Percentiles rank a stretch among this genome's conserved stretches.
phyloP scores from a whole-genome alignment of 1,140 invertebrate species.

The Dufourea novaeangliae region DNA sequence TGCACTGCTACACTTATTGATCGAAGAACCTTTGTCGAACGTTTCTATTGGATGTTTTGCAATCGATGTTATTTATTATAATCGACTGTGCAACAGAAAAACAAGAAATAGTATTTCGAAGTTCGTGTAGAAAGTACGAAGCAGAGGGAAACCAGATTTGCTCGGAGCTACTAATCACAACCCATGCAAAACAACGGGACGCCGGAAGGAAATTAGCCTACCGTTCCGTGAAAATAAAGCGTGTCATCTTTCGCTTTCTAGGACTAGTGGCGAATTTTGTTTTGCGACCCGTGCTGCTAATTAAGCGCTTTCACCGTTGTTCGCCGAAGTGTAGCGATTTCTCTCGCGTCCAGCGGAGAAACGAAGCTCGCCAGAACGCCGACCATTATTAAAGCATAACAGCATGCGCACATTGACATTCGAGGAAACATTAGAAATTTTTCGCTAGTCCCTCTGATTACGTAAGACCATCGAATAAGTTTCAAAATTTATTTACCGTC shows the following conservation, averaged over 20 bases:
- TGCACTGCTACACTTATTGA: too few relatives aligned
- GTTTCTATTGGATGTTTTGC: too few relatives aligned
- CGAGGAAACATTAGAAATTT: slow-evolving; percentile 13
- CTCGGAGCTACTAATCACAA: slow-evolving; percentile 19
- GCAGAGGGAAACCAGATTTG: slow-evolving; percentile 11
- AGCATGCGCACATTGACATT: not conserved
- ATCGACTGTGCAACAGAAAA: not conserved
- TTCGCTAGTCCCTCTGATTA: slow-evolving; percentile 3
- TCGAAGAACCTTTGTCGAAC: too few relatives aligned
- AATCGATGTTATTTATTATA: not conserved
- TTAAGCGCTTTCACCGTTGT: slow-evolving; percentile 53
- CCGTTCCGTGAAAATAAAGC: slow-evolving; percentile 40
- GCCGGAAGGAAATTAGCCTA: slow-evolving; percentile 35
- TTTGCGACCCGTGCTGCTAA: slow-evolving; percentile 39
- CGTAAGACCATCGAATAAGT: too few relatives aligned
- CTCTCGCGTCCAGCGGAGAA: slow-evolving; percentile 6
- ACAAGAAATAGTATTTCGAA: not conserved
- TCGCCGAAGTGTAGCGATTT: slow-evolving; percentile 47
- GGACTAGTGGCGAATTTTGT: slow-evolving; percentile 41
- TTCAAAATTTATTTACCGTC: too few relatives aligned
- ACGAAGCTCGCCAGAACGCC: slow-evolving; percentile 11
- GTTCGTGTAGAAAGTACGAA: slow-evolving; percentile 7
- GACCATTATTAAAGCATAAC: slow-evolving; percentile 6
- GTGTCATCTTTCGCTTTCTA: slow-evolving; percentile 53
- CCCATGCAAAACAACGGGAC: slow-evolving; percentile 10